Percentiles rank a stretch among this genome's conserved stretches.
These are phyloP conservation scores for Cettia cetti DNA, from an alignment of 2,113 vertebrate species.

Conservation along the genomic window DNA sequence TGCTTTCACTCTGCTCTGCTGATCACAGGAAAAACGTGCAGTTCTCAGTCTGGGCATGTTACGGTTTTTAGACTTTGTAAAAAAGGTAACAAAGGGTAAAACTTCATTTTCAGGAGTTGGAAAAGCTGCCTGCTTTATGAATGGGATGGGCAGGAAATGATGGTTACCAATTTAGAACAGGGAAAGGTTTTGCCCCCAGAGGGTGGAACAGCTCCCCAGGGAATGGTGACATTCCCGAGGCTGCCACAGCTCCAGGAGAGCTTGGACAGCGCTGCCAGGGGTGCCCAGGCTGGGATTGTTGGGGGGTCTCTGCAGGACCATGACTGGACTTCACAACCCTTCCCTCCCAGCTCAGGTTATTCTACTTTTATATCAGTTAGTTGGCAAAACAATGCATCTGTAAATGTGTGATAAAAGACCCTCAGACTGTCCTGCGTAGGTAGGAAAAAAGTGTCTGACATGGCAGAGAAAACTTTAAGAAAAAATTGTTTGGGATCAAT, in stretches of 20 bases:
- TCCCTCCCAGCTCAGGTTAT: not conserved
- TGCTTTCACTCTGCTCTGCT: accelerated
- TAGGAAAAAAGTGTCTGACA: accelerated
- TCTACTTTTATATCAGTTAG: not conserved
- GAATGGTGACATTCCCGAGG: not conserved
- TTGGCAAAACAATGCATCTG: not conserved
- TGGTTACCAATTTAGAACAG: accelerated
- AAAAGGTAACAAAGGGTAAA: not conserved
- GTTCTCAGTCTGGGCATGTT: accelerated
- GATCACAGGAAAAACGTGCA: accelerated
- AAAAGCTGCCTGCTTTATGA: not conserved
- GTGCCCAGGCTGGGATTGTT: not conserved
- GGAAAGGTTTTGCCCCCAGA: not conserved
- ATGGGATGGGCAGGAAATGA: not conserved
- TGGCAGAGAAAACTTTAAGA: not conserved
- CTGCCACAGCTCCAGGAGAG: not conserved
- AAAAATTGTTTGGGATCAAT: not conserved
- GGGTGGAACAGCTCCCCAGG: not conserved
- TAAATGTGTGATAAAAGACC: not conserved
- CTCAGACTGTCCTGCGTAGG: accelerated
- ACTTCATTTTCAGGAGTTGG: not conserved
- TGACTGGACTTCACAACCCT: accelerated
- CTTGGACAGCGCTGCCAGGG: not conserved
- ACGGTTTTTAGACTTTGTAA: accelerated
- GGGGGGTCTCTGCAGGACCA: not conserved